phyloP scores from a whole-genome alignment of 2,113 vertebrate genomes.

The Aegypius monachus region DNA sequence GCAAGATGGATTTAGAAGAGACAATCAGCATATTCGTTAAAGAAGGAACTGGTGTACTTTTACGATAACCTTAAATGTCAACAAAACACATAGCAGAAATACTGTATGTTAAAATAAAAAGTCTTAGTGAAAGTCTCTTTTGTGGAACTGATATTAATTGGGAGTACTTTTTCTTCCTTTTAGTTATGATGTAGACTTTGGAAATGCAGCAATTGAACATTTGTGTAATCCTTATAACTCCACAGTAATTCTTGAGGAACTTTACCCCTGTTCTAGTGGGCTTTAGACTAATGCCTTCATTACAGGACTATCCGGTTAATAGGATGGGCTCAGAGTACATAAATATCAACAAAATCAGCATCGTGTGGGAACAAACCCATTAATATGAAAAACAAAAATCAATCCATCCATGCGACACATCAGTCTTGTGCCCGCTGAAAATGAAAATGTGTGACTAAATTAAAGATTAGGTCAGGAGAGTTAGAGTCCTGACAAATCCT shows the following conservation, averaged over 20 bases:
- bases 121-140: not conserved
- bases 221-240: not conserved
- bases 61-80: not conserved
- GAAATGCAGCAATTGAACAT: not conserved
- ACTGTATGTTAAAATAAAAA: not conserved
- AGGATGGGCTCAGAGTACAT: not conserved
- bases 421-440: not conserved
- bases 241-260: not conserved
- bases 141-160: not conserved
- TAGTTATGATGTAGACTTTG: not conserved
- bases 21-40: constrained; percentile 16
- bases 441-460: constrained; percentile 13
- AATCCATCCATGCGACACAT: not conserved
- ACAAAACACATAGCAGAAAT: not conserved
- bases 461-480: constrained; percentile 4
- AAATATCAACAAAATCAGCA: not conserved
- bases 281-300: not conserved
- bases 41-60: not conserved
- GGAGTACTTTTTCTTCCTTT: not conserved
- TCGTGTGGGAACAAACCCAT: not conserved
- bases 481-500: not conserved
- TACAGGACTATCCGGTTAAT: not conserved
- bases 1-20: not conserved
- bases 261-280: not conserved
- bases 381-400: not conserved